Evolutionary conservation across 2,113 vertebrate species (phyloP).

Genomic region (Ahaetulla prasina): DNA sequence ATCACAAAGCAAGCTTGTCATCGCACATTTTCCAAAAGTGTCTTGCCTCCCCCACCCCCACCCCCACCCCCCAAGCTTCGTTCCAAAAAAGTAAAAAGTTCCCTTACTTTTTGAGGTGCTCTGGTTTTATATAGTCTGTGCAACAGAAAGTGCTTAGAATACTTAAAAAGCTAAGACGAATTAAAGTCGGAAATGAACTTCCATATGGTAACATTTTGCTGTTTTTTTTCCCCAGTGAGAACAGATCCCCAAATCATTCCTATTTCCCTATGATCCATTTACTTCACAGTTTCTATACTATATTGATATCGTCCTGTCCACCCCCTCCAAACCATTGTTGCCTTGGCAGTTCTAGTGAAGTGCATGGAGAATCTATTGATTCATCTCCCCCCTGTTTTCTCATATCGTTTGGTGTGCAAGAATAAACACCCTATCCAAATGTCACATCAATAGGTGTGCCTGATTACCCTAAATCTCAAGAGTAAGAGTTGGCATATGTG

Average conservation of each 20-base stretch:
- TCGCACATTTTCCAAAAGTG: constrained; percentile 16
- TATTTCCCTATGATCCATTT: constrained; percentile 12
- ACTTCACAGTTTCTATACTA: constrained; percentile 31
- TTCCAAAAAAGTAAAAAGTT: not conserved
- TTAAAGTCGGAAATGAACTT: constrained; percentile 30
- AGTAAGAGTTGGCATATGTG: not conserved
- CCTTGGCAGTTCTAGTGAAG: constrained; percentile 12
- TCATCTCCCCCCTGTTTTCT: not conserved
- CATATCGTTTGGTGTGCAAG: not conserved
- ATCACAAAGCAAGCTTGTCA: not conserved
- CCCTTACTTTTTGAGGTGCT: constrained; percentile 8
- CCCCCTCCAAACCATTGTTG: constrained; percentile 10
- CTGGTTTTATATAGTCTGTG: constrained; percentile 27
- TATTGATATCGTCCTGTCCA: not conserved
- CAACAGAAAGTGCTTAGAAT: constrained; percentile 34
- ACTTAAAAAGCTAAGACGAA: constrained; percentile 15
- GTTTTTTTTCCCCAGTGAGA: constrained; percentile 42
- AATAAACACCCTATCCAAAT: constrained; percentile 16
- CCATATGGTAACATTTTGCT: constrained; percentile 5
- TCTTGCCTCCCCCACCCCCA: no score
- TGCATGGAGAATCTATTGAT: not conserved
- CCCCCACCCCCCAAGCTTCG: no score
- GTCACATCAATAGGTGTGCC: not conserved
- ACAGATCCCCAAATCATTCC: constrained; percentile 23
- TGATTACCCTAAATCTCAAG: not conserved